Conservation (phyloP, 2,113 vertebrate species). For the Clarias gariepinus region DNA sequence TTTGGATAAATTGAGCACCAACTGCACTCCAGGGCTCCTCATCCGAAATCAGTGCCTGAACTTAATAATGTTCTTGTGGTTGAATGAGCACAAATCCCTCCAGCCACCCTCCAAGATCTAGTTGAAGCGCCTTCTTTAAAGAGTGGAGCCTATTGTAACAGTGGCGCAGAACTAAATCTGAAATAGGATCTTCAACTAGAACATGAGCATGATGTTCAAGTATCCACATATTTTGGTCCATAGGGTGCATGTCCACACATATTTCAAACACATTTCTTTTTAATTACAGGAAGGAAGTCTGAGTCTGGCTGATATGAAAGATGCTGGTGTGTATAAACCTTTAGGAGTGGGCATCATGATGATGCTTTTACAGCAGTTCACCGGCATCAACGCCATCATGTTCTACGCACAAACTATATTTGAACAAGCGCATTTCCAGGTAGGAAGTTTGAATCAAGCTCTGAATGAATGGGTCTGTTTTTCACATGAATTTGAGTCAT, state of each 20-base stretch:
- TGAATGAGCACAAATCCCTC: neutral
- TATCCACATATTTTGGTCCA: neutral
- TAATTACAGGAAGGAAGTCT: conserved; percentile 68
- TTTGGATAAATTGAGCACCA: neutral
- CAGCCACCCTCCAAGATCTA: neutral
- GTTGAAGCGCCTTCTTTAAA: neutral
- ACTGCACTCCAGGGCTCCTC: neutral
- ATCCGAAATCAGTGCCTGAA: neutral
- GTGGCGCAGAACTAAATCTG: neutral
- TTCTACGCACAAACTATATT: conserved; percentile 93
- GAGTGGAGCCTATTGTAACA: neutral
- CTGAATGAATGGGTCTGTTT: neutral
- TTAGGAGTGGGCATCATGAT: conserved; percentile 80
- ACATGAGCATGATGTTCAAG: neutral
- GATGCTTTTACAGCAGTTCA: conserved; percentile 91
- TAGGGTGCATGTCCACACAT: neutral
- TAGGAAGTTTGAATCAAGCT: conserved; percentile 52
- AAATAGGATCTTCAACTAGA: neutral
- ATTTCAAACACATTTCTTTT: neutral
- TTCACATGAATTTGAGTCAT: neutral
- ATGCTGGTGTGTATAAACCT: conserved; percentile 83
- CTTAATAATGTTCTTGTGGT: neutral
- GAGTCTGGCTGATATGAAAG: conserved; percentile 73
- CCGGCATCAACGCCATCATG: conserved; percentile 93
- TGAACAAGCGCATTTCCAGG: conserved; percentile 85